Percentiles rank a stretch among this genome's conserved stretches.
These are phyloP conservation scores for Nasonia vitripennis DNA, from an alignment of 1,140 invertebrate species.

Conservation along the genomic window DNA sequence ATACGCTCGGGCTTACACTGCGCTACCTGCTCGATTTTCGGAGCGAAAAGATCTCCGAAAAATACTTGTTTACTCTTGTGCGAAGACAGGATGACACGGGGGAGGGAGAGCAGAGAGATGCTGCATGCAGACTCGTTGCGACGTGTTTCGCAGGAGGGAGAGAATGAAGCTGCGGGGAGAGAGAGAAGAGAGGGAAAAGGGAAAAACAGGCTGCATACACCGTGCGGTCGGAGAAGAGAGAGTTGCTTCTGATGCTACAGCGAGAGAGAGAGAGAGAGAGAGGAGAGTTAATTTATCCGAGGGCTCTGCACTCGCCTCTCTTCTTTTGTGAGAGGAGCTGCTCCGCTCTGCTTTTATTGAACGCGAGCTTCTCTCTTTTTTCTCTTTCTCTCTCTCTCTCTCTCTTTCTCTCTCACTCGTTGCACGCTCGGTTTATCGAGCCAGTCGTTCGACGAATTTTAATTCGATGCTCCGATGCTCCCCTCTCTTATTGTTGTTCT, in stretches of 20 bases:
- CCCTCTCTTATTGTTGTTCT: neutral
- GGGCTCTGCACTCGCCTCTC: constrained; percentile 2
- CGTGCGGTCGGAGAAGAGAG: neutral
- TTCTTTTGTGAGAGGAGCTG: neutral
- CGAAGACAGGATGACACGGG: constrained; percentile 9
- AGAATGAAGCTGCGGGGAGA: neutral
- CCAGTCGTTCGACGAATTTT: constrained; percentile 1
- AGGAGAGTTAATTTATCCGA: constrained; percentile 18
- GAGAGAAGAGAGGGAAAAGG: neutral
- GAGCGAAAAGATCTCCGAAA: neutral
- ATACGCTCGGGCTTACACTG: neutral
- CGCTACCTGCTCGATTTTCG: neutral
- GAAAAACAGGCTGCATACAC: neutral
- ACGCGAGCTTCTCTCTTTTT: neutral
- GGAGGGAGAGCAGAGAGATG: neutral
- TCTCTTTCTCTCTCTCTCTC: neutral
- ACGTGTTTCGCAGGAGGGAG: neutral
- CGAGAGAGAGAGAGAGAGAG: neutral
- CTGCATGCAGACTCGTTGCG: neutral
- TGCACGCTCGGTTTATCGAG: neutral
- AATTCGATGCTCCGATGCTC: neutral
- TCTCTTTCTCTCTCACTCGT: neutral
- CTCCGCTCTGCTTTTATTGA: constrained; percentile 3
- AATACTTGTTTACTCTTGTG: constrained; percentile 4
- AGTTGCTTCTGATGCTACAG: neutral